A percentile compares a stretch with the other conserved stretches of the same genome.
Evolutionary conservation across 2,888 invertebrate species (phyloP).

Genomic region (Lycia hirtaria): DNA sequence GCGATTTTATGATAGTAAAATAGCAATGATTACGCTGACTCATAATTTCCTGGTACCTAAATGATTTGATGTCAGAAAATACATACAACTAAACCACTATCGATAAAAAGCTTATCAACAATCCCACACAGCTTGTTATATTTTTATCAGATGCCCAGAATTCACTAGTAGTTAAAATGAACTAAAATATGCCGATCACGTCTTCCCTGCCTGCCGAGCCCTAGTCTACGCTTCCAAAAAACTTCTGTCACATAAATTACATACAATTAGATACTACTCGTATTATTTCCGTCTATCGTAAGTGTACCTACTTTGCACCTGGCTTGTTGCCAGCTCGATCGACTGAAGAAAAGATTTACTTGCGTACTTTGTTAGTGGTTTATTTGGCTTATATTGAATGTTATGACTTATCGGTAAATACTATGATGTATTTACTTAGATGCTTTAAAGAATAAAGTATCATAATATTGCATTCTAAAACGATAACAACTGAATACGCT

Average conservation of each 20-base stretch:
- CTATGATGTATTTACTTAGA: conserved; percentile 8
- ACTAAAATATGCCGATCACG: conserved; percentile 12
- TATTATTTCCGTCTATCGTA: conserved; percentile 24
- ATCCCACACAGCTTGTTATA: conserved; percentile 10
- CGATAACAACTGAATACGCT: too few species aligned
- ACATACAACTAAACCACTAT: background rate
- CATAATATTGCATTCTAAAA: too few species aligned
- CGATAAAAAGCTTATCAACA: conserved; percentile 6
- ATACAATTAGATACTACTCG: conserved; percentile 18
- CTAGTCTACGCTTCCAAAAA: conserved; percentile 22
- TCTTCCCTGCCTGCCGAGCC: conserved; percentile 1
- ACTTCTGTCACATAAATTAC: conserved; percentile 27
- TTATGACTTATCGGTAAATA: conserved; percentile 3
- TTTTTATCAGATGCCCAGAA: conserved; percentile 9
- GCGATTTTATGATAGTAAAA: too few species aligned
- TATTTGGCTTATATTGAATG: conserved; percentile 13
- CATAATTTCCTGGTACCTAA: too few species aligned
- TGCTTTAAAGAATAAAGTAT: conserved; percentile 5
- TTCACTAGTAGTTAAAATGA: conserved; percentile 4
- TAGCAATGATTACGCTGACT: too few species aligned
- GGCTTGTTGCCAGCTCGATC: conserved; percentile 17
- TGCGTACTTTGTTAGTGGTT: background rate
- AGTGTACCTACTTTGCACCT: conserved; percentile 25
- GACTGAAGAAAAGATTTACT: conserved; percentile 14
- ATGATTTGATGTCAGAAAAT: background rate